Evolutionary conservation across 2,888 invertebrate species (phyloP).

Genomic region (Agrotis puta): DNA sequence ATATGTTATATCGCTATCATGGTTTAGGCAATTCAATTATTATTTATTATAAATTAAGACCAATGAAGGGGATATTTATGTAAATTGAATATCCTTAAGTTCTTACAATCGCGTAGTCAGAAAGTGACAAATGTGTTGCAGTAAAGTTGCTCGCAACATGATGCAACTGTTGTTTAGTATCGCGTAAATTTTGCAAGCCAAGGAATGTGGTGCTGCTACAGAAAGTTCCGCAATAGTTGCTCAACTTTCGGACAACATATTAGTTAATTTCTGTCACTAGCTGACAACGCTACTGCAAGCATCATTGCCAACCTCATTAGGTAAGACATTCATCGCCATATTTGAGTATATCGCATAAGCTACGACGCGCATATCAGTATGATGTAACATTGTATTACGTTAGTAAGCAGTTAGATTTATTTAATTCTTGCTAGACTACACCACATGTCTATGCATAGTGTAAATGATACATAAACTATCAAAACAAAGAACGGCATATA

Average conservation of each 20-base stretch:
- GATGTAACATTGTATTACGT: conserved; percentile 16
- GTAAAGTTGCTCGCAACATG: not conserved
- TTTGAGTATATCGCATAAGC: conserved; percentile 32
- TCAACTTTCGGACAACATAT: not conserved
- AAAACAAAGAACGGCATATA: not conserved
- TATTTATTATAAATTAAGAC: conserved; percentile 59
- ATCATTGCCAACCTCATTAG: conserved; percentile 43
- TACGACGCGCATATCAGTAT: conserved; percentile 56
- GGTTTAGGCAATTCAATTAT: conserved; percentile 55
- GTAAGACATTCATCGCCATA: conserved; percentile 52
- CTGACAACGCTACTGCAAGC: conserved; percentile 4
- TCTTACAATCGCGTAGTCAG: conserved; percentile 19
- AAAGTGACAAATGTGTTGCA: not conserved
- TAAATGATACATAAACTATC: conserved; percentile 13
- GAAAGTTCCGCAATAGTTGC: not conserved
- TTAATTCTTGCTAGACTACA: conserved; percentile 43
- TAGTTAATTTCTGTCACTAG: not conserved
- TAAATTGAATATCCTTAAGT: conserved; percentile 55
- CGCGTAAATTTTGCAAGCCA: not conserved
- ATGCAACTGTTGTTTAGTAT: not conserved
- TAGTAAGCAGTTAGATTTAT: conserved; percentile 38
- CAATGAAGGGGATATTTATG: conserved; percentile 42
- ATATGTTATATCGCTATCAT: conserved; percentile 36
- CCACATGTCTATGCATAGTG: conserved; percentile 22
- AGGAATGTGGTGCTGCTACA: not conserved